These are phyloP conservation scores for Metopolophium dirhodum DNA, from an alignment of 1,140 invertebrate genomes.

Conservation along the genomic window DNA sequence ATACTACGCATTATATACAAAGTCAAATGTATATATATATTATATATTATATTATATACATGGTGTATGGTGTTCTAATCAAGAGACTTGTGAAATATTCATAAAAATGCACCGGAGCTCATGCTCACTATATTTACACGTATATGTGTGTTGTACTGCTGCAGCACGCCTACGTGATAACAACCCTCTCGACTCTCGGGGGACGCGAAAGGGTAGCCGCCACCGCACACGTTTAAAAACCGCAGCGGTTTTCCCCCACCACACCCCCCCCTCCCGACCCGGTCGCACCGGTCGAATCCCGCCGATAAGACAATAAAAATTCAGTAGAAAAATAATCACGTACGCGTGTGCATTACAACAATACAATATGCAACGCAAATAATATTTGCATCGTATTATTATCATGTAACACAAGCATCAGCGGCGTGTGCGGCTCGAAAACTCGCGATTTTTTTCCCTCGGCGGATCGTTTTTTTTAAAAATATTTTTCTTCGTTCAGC, in stretches of 20 bases:
- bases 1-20: too few relatives aligned
- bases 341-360: not conserved
- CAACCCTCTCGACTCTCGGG: conserved; percentile 22
- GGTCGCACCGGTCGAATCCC: not conserved
- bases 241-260: not conserved
- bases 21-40: not conserved
- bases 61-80: conserved; percentile 21
- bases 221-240: conserved; percentile 3
- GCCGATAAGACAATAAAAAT: conserved; percentile 20
- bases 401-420: not conserved
- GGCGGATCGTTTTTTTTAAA: not conserved
- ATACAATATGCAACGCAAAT: not conserved
- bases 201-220: not conserved
- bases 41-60: not conserved
- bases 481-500: not conserved
- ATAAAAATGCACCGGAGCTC: conserved; percentile 24
- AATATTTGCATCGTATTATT: not conserved
- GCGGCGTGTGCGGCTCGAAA: not conserved
- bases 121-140: not conserved
- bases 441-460: not conserved
- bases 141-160: not conserved
- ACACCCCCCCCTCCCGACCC: not conserved
- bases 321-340: conserved; percentile 32
- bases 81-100: conserved; percentile 49
- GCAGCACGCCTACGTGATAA: conserved; percentile 23